phyloP scores from a whole-genome alignment of 2,113 vertebrate genomes.

The Myanophis thanlyinensis region DNA sequence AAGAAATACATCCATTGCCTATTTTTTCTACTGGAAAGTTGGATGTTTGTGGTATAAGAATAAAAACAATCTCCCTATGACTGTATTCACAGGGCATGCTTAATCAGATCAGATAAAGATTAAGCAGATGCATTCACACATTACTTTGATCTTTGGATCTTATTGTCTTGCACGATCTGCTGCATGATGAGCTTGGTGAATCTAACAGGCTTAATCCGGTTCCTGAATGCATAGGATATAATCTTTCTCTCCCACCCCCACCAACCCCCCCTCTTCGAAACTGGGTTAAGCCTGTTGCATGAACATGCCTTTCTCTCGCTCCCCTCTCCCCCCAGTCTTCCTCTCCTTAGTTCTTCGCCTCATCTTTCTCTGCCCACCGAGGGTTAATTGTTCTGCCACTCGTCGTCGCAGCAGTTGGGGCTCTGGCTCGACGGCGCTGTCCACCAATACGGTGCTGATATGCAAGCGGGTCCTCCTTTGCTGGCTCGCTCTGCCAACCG shows the following conservation, averaged over 20 bases:
- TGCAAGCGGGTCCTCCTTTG: slow-evolving; percentile 51
- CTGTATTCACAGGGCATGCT: not conserved
- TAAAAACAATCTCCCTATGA: not conserved
- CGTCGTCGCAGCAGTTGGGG: slow-evolving; percentile 54
- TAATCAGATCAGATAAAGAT: not conserved
- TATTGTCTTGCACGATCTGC: not conserved
- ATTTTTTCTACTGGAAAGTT: not conserved
- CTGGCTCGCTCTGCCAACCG: slow-evolving; percentile 49
- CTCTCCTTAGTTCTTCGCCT: not conserved
- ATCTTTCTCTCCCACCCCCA: not conserved
- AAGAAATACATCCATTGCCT: too few species aligned
- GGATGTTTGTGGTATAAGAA: not conserved
- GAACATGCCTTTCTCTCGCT: not conserved
- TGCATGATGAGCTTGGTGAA: too few species aligned
- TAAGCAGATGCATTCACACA: not conserved
- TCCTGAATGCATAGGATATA: not conserved
- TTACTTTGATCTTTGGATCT: not conserved
- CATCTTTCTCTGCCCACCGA: slow-evolving; percentile 24
- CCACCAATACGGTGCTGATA: slow-evolving; percentile 74
- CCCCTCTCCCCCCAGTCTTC: not conserved
- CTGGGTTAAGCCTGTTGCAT: not conserved
- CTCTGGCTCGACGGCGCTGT: slow-evolving; percentile 57
- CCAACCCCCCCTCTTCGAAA: not conserved
- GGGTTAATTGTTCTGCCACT: slow-evolving; percentile 77
- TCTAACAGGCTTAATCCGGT: not conserved